Conservation (phyloP, 2,797 vertebrate genomes). For the Poecile montanus region DNA sequence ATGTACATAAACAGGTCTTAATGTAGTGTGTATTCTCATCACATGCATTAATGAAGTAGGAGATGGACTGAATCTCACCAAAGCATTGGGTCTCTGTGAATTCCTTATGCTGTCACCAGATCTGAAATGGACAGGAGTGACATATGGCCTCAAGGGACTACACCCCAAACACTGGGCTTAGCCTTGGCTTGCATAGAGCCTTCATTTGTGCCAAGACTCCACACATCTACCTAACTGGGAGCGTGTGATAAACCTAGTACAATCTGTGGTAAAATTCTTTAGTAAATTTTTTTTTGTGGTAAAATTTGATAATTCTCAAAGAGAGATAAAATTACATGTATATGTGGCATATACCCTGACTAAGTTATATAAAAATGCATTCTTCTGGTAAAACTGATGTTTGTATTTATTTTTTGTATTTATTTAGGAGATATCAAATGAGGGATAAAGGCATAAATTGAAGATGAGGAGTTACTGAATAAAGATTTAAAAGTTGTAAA, state of each 20-base stretch:
- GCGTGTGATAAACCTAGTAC: rapidly evolving
- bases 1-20: conserved; percentile 43
- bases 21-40: conserved; percentile 14
- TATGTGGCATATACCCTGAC: neutral
- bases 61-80: conserved; percentile 2
- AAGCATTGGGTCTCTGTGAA: neutral
- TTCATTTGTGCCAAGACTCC: neutral
- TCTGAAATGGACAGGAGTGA: conserved; percentile 1
- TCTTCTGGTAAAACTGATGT: neutral
- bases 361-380: neutral
- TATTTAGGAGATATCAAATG: neutral
- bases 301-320: neutral
- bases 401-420: neutral
- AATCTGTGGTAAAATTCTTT: neutral
- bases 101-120: neutral
- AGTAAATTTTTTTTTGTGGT: neutral
- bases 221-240: neutral
- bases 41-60: conserved; percentile 11
- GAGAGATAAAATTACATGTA: neutral
- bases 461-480: neutral
- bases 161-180: neutral
- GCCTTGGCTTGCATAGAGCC: neutral
- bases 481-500: neutral
- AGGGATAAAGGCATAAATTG: neutral
- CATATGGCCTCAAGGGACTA: neutral